phyloP scores from a whole-genome alignment of 2,888 invertebrate genomes.

The Chloroclystis v-ata region DNA sequence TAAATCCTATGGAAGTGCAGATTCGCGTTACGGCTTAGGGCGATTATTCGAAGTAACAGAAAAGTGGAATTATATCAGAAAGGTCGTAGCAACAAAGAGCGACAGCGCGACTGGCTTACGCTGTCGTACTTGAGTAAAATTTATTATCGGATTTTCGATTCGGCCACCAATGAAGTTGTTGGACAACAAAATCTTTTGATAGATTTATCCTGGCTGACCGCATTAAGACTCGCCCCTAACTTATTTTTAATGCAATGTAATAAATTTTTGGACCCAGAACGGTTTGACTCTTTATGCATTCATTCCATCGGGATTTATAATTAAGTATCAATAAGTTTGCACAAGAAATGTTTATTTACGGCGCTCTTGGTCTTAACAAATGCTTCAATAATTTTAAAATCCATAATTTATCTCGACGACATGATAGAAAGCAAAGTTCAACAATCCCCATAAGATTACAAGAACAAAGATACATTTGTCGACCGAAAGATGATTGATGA shows the following conservation, averaged over 20 bases:
- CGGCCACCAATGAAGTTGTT: slow-evolving; percentile 79
- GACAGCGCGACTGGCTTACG: slow-evolving; percentile 75
- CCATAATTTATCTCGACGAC: slow-evolving; percentile 43
- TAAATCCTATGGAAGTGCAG: slow-evolving; percentile 48
- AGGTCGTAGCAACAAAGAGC: slow-evolving; percentile 72
- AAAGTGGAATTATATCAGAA: slow-evolving; percentile 71
- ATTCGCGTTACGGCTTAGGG: slow-evolving; percentile 58
- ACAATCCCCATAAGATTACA: slow-evolving; percentile 43
- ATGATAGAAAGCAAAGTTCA: slow-evolving; percentile 49
- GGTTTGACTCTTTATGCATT: slow-evolving; percentile 45
- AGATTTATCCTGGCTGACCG: slow-evolving; percentile 77
- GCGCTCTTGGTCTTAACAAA: slow-evolving; percentile 5
- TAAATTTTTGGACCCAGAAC: slow-evolving; percentile 61
- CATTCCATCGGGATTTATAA: slow-evolving; percentile 26
- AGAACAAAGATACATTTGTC: slow-evolving; percentile 63
- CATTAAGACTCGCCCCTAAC: slow-evolving; percentile 68
- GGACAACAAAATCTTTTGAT: slow-evolving; percentile 79
- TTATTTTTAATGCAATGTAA: slow-evolving; percentile 71
- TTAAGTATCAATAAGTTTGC: slow-evolving; percentile 17
- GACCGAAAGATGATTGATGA: slow-evolving; percentile 69
- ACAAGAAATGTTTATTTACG: slow-evolving; percentile 3
- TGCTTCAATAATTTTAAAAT: slow-evolving; percentile 22
- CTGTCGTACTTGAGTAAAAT: slow-evolving; percentile 77
- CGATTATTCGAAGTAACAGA: slow-evolving; percentile 71
- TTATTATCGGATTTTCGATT: slow-evolving; percentile 78